Evolutionary conservation across 1,140 invertebrate species (phyloP).

Genomic region (Camponotus floridanus): DNA sequence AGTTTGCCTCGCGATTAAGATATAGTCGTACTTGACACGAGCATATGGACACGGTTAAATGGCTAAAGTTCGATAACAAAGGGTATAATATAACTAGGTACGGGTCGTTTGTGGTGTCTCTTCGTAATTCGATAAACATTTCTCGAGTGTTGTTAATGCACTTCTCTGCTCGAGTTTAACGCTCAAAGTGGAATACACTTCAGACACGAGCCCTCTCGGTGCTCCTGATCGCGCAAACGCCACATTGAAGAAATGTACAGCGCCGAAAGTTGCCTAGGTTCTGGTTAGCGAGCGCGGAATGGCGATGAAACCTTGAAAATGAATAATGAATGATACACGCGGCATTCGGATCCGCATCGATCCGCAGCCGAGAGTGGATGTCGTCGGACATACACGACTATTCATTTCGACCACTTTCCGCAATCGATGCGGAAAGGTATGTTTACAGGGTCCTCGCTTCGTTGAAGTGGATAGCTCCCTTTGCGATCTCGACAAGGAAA

Average conservation of each 20-base stretch:
- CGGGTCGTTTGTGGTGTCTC: not conserved
- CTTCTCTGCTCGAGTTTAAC: not conserved
- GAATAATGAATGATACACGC: conserved; percentile 70
- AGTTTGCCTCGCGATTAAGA: not conserved
- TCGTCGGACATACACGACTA: conserved; percentile 22
- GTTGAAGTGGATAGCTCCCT: conserved; percentile 14
- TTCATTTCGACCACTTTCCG: conserved; percentile 42
- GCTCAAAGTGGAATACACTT: not conserved
- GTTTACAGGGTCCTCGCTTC: conserved; percentile 37
- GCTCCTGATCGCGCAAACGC: not conserved
- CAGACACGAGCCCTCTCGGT: not conserved
- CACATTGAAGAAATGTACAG: conserved; percentile 33
- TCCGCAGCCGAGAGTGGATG: not conserved
- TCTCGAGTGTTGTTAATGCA: not conserved
- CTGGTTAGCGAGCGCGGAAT: conserved; percentile 14
- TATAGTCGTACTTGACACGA: not conserved
- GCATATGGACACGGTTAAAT: not conserved
- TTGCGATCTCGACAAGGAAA: not conserved
- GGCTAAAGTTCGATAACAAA: not conserved
- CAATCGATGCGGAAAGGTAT: conserved; percentile 45
- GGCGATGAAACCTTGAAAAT: conserved; percentile 24
- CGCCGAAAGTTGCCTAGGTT: conserved; percentile 27
- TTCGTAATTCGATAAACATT: not conserved
- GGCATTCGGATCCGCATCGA: conserved; percentile 36
- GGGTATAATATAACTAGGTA: not conserved